Evolutionary conservation across 2,888 invertebrate species (phyloP).

Genomic region (Fissipunctia ypsillon): DNA sequence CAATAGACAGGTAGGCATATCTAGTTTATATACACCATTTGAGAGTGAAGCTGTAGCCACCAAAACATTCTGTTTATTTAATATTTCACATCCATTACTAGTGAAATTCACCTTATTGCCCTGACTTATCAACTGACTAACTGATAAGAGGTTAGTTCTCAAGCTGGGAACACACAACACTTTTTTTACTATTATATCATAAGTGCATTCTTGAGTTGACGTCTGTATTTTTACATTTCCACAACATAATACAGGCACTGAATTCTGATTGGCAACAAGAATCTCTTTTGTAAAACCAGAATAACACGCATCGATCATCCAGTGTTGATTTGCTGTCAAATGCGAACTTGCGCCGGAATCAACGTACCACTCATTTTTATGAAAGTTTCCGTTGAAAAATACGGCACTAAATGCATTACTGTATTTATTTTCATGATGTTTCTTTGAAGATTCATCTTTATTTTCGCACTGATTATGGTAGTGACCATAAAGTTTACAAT

Average conservation of each 20-base stretch:
- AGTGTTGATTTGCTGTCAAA: not conserved
- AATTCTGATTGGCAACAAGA: not conserved
- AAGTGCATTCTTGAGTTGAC: too few species aligned
- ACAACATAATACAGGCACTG: too few species aligned
- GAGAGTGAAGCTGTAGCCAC: not conserved
- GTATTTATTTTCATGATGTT: not conserved
- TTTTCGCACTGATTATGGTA: not conserved
- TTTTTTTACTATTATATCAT: too few species aligned
- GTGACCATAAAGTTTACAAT: not conserved
- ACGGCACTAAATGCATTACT: not conserved
- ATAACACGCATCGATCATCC: not conserved
- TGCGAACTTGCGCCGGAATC: not conserved
- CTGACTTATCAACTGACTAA: conserved; percentile 27
- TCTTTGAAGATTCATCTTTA: not conserved
- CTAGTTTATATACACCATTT: conserved; percentile 35
- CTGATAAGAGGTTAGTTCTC: conserved; percentile 1
- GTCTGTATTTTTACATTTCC: too few species aligned
- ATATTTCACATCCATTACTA: conserved; percentile 41
- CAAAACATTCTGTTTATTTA: conserved; percentile 27
- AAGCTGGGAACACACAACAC: not conserved
- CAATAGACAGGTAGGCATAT: conserved; percentile 24
- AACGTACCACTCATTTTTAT: not conserved
- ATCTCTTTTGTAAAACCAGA: not conserved
- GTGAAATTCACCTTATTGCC: conserved; percentile 37
- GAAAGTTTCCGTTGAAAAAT: not conserved